Evolutionary conservation across 1,140 invertebrate genomes (phyloP).

Genomic region (Ooceraea biroi): DNA sequence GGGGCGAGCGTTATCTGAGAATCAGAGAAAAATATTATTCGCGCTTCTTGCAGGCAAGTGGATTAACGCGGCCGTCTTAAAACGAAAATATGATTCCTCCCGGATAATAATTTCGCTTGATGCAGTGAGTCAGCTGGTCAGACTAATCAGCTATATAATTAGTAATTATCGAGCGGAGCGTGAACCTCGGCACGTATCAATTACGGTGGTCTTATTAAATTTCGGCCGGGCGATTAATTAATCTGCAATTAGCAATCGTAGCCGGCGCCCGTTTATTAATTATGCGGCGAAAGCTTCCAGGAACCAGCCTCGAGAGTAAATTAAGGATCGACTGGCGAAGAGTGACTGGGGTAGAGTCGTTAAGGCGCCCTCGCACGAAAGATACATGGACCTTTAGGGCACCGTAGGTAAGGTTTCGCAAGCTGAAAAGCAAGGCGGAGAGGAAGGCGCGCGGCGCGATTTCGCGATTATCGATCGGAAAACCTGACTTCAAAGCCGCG

Average conservation of each 20-base stretch:
- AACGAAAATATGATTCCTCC: slow-evolving; percentile 18
- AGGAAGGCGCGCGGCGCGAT: not conserved
- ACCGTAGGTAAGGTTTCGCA: slow-evolving; percentile 27
- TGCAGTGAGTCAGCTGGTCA: not conserved
- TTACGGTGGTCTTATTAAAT: slow-evolving; percentile 56
- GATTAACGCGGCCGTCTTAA: not conserved
- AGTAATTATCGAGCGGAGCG: slow-evolving; percentile 56
- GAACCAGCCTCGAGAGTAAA: slow-evolving; percentile 65
- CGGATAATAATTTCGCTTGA: slow-evolving; percentile 30
- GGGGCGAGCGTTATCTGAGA: too few relatives aligned
- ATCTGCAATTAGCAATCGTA: slow-evolving; percentile 62
- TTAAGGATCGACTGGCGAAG: slow-evolving; percentile 58
- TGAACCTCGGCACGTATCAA: slow-evolving; percentile 52
- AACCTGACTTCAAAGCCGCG: slow-evolving; percentile 60
- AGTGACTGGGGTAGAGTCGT: slow-evolving; percentile 42
- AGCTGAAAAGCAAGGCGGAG: slow-evolving; percentile 29
- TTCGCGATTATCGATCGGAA: slow-evolving; percentile 58
- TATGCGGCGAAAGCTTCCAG: slow-evolving; percentile 63
- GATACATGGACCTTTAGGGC: slow-evolving; percentile 53
- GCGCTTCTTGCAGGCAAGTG: not conserved
- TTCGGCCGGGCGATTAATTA: slow-evolving; percentile 63
- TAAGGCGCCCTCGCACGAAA: slow-evolving; percentile 64
- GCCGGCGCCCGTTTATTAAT: slow-evolving; percentile 65
- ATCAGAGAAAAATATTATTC: slow-evolving; percentile 1
- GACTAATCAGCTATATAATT: slow-evolving; percentile 55